phyloP scores from a whole-genome alignment of 2,797 vertebrate species.

The Philypnodon macrostomus region DNA sequence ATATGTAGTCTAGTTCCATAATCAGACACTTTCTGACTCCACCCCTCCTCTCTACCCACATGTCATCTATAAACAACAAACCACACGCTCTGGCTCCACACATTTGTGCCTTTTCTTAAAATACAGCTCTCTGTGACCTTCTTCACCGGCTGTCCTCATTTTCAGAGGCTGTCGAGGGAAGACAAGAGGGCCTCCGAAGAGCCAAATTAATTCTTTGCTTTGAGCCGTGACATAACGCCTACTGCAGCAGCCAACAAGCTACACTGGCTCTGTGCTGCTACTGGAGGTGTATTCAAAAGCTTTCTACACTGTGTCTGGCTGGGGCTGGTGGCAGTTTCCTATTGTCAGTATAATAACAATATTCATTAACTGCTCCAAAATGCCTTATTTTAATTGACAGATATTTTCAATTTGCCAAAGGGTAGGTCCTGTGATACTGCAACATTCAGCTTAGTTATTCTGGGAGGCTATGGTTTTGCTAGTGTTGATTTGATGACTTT shows the following conservation, averaged over 20 bases:
- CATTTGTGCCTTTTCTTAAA: constrained; percentile 71
- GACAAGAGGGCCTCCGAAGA: constrained; percentile 61
- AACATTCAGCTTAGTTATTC: too few relatives aligned
- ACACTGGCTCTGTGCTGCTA: background rate
- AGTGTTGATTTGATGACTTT: too few relatives aligned
- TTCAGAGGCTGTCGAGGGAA: constrained; percentile 71
- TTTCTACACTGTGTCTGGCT: background rate
- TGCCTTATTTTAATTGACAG: too few relatives aligned
- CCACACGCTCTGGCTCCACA: constrained; percentile 26
- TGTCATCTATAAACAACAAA: constrained; percentile 74
- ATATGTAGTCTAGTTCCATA: constrained; percentile 42
- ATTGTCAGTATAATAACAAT: too few relatives aligned
- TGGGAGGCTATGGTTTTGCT: too few relatives aligned
- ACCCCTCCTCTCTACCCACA: constrained; percentile 63
- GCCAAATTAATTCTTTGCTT: constrained; percentile 67
- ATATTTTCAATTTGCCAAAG: too few relatives aligned
- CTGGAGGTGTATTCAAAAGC: too few relatives aligned
- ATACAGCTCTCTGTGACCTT: constrained; percentile 76
- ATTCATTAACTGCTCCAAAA: too few relatives aligned
- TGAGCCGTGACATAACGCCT: constrained; percentile 57
- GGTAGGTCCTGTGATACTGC: too few relatives aligned
- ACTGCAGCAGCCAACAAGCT: constrained; percentile 30
- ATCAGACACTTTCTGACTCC: constrained; percentile 35
- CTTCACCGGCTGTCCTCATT: constrained; percentile 80
- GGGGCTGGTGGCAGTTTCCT: too few relatives aligned